Conservation (phyloP, 2,113 vertebrate genomes). For the Epinephelus fuscoguttatus region DNA sequence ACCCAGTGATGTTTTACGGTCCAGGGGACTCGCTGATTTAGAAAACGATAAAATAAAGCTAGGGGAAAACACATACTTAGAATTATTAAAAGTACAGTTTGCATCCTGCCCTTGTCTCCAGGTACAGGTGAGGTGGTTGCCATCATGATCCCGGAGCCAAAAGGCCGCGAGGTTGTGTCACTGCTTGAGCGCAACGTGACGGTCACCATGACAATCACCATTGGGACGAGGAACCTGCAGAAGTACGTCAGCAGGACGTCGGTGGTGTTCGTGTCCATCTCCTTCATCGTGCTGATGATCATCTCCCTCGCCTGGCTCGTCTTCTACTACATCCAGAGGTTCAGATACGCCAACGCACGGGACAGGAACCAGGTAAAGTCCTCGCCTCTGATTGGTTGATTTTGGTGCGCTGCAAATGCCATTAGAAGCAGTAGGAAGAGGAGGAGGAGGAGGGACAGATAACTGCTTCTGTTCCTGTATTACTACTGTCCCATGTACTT, state of each 20-base stretch:
- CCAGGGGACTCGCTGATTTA: too few relatives aligned
- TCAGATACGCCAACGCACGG: conserved; percentile 95
- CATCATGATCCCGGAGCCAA: conserved; percentile 98
- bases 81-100: too few relatives aligned
- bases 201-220: conserved; percentile 95
- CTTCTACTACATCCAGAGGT: conserved; percentile 99
- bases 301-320: conserved; percentile 98
- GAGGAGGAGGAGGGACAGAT: too few relatives aligned
- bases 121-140: conserved; percentile 92
- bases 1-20: too few relatives aligned
- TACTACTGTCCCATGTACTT: too few relatives aligned
- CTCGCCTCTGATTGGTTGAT: too few relatives aligned
- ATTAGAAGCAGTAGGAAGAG: too few relatives aligned
- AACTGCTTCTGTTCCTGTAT: too few relatives aligned
- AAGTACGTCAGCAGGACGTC: conserved; percentile 98
- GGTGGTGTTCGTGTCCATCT: conserved; percentile 98
- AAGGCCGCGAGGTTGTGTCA: conserved; percentile 92
- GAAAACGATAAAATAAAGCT: too few relatives aligned
- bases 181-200: conserved; percentile 94
- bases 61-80: too few relatives aligned
- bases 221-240: conserved; percentile 97
- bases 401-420: not conserved
- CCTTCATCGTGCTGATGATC: conserved; percentile 99
- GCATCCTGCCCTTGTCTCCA: not conserved
- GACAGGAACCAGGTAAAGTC: conserved; percentile 92